Evolutionary conservation across 2,888 invertebrate species (phyloP).

Genomic region (Clostera curtula): DNA sequence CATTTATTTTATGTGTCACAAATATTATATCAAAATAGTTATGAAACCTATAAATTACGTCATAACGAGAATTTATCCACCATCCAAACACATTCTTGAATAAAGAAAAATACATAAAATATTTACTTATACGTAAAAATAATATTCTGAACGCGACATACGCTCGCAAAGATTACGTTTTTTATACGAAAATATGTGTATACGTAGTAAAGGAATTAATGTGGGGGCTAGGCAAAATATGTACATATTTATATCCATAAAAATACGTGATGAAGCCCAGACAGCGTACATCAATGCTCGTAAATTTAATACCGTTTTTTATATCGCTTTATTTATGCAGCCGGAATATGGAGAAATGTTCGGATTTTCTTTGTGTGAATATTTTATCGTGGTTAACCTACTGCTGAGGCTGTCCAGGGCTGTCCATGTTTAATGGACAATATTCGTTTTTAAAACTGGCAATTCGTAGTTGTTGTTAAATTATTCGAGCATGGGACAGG

Average conservation of each 20-base stretch:
- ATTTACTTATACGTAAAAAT: constrained; percentile 16
- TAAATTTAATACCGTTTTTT: constrained; percentile 37
- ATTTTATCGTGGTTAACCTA: constrained; percentile 35
- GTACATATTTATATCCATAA: constrained; percentile 24
- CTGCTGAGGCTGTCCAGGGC: too few relatives aligned
- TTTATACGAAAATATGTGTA: constrained; percentile 24
- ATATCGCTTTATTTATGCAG: constrained; percentile 35
- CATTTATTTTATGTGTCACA: too few relatives aligned
- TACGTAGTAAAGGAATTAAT: constrained; percentile 27
- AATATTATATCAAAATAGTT: too few relatives aligned
- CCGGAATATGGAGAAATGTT: constrained; percentile 24
- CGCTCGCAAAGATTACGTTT: constrained; percentile 24
- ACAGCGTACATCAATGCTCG: constrained; percentile 26
- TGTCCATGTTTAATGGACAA: too few relatives aligned
- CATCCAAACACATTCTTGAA: background rate
- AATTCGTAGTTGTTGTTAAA: too few relatives aligned
- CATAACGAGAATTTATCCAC: background rate
- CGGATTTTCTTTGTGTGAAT: constrained; percentile 33
- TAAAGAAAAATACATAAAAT: constrained; percentile 7
- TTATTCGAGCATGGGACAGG: too few relatives aligned
- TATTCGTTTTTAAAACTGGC: too few relatives aligned
- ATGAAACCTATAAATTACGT: too few relatives aligned
- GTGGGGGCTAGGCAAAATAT: constrained; percentile 21
- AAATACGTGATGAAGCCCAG: constrained; percentile 22
- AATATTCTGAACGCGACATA: constrained; percentile 1